These are phyloP conservation scores for Phainopepla nitens DNA, from an alignment of 2,113 vertebrate species.

Conservation along the genomic window DNA sequence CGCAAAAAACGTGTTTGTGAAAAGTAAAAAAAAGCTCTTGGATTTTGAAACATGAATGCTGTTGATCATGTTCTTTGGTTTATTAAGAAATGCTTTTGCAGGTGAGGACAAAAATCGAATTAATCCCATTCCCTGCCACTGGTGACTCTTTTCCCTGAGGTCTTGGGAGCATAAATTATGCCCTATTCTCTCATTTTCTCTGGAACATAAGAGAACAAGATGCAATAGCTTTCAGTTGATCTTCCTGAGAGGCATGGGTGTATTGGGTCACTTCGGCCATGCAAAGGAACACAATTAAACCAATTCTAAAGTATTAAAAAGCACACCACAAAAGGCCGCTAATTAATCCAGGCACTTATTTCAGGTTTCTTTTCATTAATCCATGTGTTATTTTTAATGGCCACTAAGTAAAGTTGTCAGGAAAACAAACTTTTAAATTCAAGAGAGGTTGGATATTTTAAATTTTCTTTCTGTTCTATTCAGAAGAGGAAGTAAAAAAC, in stretches of 20 bases:
- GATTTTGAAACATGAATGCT: not conserved
- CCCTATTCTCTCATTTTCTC: not conserved
- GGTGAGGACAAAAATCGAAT: not conserved
- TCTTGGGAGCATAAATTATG: not conserved
- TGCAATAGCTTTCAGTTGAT: not conserved
- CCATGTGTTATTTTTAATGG: not conserved
- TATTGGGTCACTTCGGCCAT: not conserved
- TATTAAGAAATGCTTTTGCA: not conserved
- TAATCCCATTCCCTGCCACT: not conserved
- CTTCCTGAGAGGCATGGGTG: not conserved
- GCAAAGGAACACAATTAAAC: not conserved
- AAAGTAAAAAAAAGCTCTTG: not conserved
- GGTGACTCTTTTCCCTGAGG: not conserved
- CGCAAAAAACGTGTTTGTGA: not conserved
- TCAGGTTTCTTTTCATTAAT: not conserved
- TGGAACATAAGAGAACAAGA: not conserved
- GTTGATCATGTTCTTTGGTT: constrained; percentile 21
- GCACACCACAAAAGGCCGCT: not conserved
- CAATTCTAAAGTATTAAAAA: not conserved
- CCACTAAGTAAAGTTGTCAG: not conserved
- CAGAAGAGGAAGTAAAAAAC: not conserved
- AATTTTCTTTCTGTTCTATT: not conserved
- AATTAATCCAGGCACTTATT: not conserved
- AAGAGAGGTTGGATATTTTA: not conserved
- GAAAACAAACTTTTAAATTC: not conserved